Conservation (phyloP, 2,797 vertebrate species). For the Sebastes nivosus region DNA sequence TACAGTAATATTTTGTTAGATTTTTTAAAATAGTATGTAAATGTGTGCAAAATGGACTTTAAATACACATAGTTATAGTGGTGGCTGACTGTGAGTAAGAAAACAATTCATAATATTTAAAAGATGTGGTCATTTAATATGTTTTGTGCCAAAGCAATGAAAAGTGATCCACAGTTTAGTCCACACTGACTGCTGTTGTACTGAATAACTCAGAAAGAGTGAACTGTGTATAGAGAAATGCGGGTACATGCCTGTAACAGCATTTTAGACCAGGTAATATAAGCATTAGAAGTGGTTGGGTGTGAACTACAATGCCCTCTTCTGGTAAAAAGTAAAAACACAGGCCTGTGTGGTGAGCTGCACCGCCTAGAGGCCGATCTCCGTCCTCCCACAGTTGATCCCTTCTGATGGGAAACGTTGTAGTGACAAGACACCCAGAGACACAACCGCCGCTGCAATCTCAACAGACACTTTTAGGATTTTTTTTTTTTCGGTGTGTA, state of each 20-base stretch:
- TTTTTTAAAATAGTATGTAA: too few species aligned
- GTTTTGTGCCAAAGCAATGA: not conserved
- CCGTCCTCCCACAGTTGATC: constrained; percentile 41
- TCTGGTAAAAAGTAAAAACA: constrained; percentile 41
- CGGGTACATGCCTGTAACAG: too few species aligned
- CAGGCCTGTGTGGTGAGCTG: not conserved
- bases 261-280: too few species aligned
- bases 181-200: not conserved
- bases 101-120: not conserved
- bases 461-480: constrained; percentile 23
- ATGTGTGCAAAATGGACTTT: too few species aligned
- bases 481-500: not conserved
- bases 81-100: not conserved
- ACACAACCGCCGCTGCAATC: constrained; percentile 37
- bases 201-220: too few species aligned
- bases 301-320: constrained; percentile 45
- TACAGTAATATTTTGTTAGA: too few species aligned
- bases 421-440: constrained; percentile 44
- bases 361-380: constrained; percentile 28
- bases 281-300: too few species aligned
- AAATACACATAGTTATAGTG: not conserved
- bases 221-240: too few species aligned
- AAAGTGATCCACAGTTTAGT: not conserved
- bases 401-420: constrained; percentile 46
- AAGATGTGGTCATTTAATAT: too few species aligned